A percentile compares a stretch with the other conserved stretches of the same genome.
phyloP scores from a whole-genome alignment of 2,888 invertebrate genomes.

The Drosophila nr. fundita region DNA sequence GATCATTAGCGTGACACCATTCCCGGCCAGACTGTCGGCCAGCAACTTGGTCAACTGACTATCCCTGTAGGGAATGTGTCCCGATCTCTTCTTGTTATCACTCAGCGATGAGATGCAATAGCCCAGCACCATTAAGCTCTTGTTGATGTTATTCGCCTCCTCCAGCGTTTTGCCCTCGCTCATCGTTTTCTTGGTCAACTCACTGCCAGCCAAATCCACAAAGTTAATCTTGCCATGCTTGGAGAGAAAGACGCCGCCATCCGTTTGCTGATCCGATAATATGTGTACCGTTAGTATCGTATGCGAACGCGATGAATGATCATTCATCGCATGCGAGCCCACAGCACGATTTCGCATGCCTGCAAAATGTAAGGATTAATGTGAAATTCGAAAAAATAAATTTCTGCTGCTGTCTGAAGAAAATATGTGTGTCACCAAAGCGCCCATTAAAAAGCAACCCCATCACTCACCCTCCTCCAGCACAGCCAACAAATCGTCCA shows the following conservation, averaged over 20 bases:
- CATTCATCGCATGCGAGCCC: slow-evolving; percentile 96
- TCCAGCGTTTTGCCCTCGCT: slow-evolving; percentile 95
- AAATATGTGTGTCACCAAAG: not conserved
- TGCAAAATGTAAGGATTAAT: slow-evolving; percentile 75
- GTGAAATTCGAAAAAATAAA: not conserved
- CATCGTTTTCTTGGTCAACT: slow-evolving; percentile 96
- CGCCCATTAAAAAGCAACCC: not conserved
- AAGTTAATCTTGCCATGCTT: slow-evolving; percentile 98
- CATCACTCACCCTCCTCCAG: slow-evolving; percentile 93
- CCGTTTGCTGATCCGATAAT: slow-evolving; percentile 92
- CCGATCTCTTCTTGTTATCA: slow-evolving; percentile 90
- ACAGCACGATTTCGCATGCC: slow-evolving; percentile 96
- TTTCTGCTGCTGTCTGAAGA: not conserved
- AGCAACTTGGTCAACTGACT: slow-evolving; percentile 96
- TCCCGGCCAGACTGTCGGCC: slow-evolving; percentile 96
- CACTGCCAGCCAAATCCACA: slow-evolving; percentile 98
- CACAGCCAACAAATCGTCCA: slow-evolving; percentile 96
- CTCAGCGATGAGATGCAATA: slow-evolving; percentile 97
- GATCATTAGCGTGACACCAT: slow-evolving; percentile 97
- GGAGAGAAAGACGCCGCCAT: slow-evolving; percentile 93
- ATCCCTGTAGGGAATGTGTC: slow-evolving; percentile 97
- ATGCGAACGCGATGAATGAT: slow-evolving; percentile 96
- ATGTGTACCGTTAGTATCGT: slow-evolving; percentile 92
- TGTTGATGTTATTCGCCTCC: slow-evolving; percentile 98
- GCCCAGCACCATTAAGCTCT: slow-evolving; percentile 96